These are phyloP conservation scores for Parapsyche elsis DNA, from an alignment of 1,140 invertebrate species.

Conservation along the genomic window DNA sequence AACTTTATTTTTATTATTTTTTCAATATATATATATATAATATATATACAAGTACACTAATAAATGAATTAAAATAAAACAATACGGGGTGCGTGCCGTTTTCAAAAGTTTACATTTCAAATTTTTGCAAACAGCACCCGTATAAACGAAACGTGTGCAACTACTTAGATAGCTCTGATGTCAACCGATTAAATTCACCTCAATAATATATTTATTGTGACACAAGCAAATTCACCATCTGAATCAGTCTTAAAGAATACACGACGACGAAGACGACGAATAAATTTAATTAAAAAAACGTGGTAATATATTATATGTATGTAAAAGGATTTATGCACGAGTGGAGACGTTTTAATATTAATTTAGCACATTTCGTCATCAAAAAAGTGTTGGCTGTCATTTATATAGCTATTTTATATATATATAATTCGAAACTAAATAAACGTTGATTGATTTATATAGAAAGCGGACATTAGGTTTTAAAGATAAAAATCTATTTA, in stretches of 20 bases:
- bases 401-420: background rate
- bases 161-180: too few relatives aligned
- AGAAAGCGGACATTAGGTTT: background rate
- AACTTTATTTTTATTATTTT: constrained; percentile 11
- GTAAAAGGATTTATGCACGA: too few relatives aligned
- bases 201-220: background rate
- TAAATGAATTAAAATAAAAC: background rate
- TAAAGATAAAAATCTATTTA: constrained; percentile 2
- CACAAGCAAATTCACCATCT: background rate
- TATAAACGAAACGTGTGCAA: too few relatives aligned
- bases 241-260: constrained; percentile 29
- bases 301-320: too few relatives aligned
- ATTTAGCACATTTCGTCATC: background rate
- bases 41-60: constrained; percentile 7
- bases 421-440: too few relatives aligned
- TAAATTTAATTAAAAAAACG: too few relatives aligned
- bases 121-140: too few relatives aligned
- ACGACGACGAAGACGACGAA: background rate
- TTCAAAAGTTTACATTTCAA: too few relatives aligned
- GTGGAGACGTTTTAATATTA: background rate
- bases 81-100: too few relatives aligned
- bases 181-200: too few relatives aligned
- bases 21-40: constrained; percentile 10
- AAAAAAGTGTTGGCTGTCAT: background rate
- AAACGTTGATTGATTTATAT: background rate